A percentile compares a stretch with the other conserved stretches of the same genome.
phyloP scores from a whole-genome alignment of 2,888 invertebrate species.

The Liodrosophila aerea region DNA sequence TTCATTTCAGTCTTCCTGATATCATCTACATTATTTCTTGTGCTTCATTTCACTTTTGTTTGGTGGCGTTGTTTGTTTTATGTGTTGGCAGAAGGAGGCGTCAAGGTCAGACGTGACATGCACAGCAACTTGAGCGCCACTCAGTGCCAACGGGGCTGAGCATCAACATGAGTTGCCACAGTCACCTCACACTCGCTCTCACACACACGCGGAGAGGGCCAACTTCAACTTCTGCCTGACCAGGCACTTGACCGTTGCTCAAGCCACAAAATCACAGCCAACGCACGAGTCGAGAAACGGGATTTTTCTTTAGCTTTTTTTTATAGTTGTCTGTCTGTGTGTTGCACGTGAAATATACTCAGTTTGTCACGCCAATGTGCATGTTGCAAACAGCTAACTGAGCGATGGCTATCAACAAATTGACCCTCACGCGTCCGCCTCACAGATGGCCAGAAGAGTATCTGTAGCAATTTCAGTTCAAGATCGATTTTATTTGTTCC shows the following conservation, averaged over 20 bases:
- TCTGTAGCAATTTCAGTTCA: slow-evolving; percentile 44
- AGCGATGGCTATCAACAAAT: slow-evolving; percentile 58
- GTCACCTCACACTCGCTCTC: slow-evolving; percentile 18
- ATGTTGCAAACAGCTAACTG: slow-evolving; percentile 48
- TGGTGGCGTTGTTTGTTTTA: slow-evolving; percentile 10
- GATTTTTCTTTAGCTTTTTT: slow-evolving; percentile 18
- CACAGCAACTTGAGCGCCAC: slow-evolving; percentile 64
- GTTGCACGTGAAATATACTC: slow-evolving; percentile 34
- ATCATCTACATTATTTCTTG: slow-evolving; percentile 23
- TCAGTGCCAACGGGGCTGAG: slow-evolving; percentile 32
- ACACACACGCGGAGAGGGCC: slow-evolving; percentile 19
- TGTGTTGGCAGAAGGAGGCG: slow-evolving; percentile 49
- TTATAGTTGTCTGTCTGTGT: slow-evolving; percentile 1
- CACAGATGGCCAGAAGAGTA: slow-evolving; percentile 22
- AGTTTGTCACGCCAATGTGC: slow-evolving; percentile 62
- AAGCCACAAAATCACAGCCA: background rate
- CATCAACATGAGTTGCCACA: slow-evolving; percentile 37
- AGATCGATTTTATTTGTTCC: slow-evolving; percentile 23
- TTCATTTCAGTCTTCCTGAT: slow-evolving; percentile 1
- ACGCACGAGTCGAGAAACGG: slow-evolving; percentile 19
- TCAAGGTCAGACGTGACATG: slow-evolving; percentile 64
- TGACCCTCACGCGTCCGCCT: slow-evolving; percentile 60
- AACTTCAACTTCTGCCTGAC: slow-evolving; percentile 15
- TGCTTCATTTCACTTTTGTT: slow-evolving; percentile 48
- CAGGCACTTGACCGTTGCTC: background rate